A percentile compares a stretch with the other conserved stretches of the same genome.
These are phyloP conservation scores for Dipodomys ordii DNA, from an alignment of 2,113 vertebrate genomes.

Conservation along the genomic window DNA sequence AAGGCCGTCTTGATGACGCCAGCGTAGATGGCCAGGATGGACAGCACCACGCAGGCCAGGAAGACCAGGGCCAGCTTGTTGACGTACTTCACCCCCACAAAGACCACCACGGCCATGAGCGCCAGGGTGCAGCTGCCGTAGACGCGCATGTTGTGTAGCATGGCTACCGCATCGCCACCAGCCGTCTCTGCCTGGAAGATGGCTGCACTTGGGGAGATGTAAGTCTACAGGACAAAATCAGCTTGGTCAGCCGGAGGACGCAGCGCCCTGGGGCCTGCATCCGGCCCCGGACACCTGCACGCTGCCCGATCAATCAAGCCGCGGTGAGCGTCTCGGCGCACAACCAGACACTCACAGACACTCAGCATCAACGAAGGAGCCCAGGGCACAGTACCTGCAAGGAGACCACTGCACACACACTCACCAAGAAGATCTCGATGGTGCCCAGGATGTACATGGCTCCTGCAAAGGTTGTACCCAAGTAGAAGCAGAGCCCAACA, in stretches of 20 bases:
- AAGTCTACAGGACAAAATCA: constrained; percentile 87
- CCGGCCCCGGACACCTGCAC: background rate
- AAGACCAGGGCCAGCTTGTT: constrained; percentile 97
- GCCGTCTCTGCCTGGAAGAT: constrained; percentile 89
- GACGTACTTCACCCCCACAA: constrained; percentile 97
- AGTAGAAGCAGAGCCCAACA: constrained; percentile 98
- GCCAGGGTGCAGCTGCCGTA: constrained; percentile 94
- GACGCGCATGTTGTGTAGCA: constrained; percentile 97
- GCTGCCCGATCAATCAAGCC: background rate
- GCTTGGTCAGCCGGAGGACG: background rate
- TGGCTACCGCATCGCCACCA: constrained; percentile 84
- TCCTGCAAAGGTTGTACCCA: constrained; percentile 97
- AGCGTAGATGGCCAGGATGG: constrained; percentile 96
- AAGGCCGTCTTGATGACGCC: constrained; percentile 97
- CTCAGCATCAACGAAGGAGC: too few relatives aligned
- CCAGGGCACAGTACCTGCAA: too few relatives aligned
- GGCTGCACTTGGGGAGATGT: constrained; percentile 94
- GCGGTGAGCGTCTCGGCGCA: background rate
- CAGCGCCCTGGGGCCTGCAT: too few relatives aligned
- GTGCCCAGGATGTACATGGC: constrained; percentile 99
- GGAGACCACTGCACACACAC: constrained; percentile 2
- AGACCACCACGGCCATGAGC: constrained; percentile 95
- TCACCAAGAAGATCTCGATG: constrained; percentile 98
- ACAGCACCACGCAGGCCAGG: constrained; percentile 96
- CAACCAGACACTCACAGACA: too few relatives aligned